Evolutionary conservation across 1,140 invertebrate genomes (phyloP).

Genomic region (Cydia splendana): DNA sequence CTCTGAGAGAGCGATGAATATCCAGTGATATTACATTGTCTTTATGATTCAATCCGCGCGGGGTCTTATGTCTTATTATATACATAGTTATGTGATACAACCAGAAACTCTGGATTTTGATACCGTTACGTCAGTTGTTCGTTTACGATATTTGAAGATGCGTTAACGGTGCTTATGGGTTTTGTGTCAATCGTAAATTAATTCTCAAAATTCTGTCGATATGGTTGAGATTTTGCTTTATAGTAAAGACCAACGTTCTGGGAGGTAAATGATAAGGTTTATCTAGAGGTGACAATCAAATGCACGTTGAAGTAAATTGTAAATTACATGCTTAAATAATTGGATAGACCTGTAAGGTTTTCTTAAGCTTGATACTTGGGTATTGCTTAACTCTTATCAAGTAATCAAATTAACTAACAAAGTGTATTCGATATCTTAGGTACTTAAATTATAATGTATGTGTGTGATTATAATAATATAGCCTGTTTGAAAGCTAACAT

Average conservation of each 20-base stretch:
- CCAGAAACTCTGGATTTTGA: conserved; percentile 9
- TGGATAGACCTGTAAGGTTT: not conserved
- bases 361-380: not conserved
- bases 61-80: not conserved
- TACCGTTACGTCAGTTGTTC: not conserved
- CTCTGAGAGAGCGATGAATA: too few relatives aligned
- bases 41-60: not conserved
- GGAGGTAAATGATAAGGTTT: not conserved
- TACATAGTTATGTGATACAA: not conserved
- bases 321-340: not conserved
- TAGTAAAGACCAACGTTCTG: not conserved
- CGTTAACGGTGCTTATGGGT: not conserved
- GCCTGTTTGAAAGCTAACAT: conserved; percentile 1
- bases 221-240: not conserved
- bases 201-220: not conserved
- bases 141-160: not conserved
- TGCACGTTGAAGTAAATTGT: not conserved
- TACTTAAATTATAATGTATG: conserved; percentile 3
- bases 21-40: not conserved
- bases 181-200: not conserved
- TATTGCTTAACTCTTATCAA: not conserved
- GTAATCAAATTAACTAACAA: not conserved
- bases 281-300: not conserved
- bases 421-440: not conserved
- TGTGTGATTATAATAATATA: conserved; percentile 8